A percentile compares a stretch with the other conserved stretches of the same genome.
These are phyloP conservation scores for Lepus americanus DNA, from an alignment of 2,113 vertebrate species.

Conservation along the genomic window DNA sequence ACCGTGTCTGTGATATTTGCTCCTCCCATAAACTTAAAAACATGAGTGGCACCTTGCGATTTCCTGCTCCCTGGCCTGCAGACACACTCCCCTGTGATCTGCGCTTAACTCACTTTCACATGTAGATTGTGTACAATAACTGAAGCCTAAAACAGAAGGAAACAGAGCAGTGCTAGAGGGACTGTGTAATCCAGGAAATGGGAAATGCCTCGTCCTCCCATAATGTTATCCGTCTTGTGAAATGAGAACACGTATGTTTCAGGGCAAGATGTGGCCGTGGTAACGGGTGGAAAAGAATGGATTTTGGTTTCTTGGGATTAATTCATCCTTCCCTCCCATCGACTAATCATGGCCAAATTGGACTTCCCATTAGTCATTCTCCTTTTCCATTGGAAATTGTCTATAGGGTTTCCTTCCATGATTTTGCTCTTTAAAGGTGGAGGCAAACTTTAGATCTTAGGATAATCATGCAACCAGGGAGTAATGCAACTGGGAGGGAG, in stretches of 20 bases:
- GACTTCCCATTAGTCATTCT: neutral
- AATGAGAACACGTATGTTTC: neutral
- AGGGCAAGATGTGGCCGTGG: neutral
- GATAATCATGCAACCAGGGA: neutral
- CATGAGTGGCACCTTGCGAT: neutral
- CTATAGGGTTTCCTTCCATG: neutral
- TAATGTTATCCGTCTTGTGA: neutral
- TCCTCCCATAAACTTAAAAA: neutral
- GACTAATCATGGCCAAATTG: neutral
- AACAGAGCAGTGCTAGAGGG: neutral
- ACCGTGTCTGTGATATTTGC: neutral
- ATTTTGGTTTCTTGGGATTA: neutral
- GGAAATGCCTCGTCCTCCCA: neutral
- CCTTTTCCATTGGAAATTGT: neutral
- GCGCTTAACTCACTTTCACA: neutral
- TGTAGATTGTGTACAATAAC: slow-evolving; percentile 4
- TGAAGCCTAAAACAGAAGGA: neutral
- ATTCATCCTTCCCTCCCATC: neutral
- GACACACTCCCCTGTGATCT: neutral
- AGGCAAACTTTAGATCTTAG: neutral
- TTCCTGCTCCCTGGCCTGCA: neutral
- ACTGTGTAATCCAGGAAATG: neutral
- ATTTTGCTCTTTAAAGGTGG: slow-evolving; percentile 24
- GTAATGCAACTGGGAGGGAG: neutral
- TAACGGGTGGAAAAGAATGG: neutral